Evolutionary conservation across 2,797 vertebrate genomes (phyloP), one percentile per base, ranked within the genome.

Genomic region (Sebastes ruberrimus): DNA sequence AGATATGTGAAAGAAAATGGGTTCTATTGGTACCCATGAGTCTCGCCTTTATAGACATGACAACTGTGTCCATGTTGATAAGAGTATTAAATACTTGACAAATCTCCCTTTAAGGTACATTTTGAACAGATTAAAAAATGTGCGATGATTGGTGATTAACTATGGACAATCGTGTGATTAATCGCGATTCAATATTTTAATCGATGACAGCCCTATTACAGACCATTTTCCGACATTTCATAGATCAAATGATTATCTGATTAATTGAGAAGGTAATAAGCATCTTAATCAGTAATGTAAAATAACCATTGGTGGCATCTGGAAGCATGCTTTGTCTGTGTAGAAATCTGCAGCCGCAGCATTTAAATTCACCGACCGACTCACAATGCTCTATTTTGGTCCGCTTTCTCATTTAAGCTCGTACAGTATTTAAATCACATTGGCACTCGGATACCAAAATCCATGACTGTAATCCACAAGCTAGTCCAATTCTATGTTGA

Each of bases 401-500:
- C 71, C 5, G 10, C 33, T 71, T 76, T 82, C 33, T 46, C 38
- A 67, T 89, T 85, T 83, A 71, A 80, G 71, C 55, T 42, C 7
- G 80, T 71, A 49, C 75, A 83, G 52, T 87, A 53, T 78, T 86
- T 61, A 78, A 74, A 73, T 87, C 61, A 74, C 75, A 30, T 46
- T 64, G 80, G 55, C 38, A 27, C 71, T 76, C 18, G 7, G 68
- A 61, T 27, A 74, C 67, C 20, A 67, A 76, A 82, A 80, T 78
- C 81, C 87, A 78, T 9, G 28, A 65, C 55, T 69, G 32, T 89
- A 91, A 91, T 88, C 89, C 85, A 81, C 70, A 38, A 22, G 5
- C 65, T 74, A 66, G 70, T 79, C 83, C 67, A 81, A n/a, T 64
- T 90, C 74, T 62, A 25, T 61, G 60, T 56, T 84, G 76, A 86